Evolutionary conservation across 2,797 vertebrate species (phyloP).

Genomic region (Intellagama lesueurii): DNA sequence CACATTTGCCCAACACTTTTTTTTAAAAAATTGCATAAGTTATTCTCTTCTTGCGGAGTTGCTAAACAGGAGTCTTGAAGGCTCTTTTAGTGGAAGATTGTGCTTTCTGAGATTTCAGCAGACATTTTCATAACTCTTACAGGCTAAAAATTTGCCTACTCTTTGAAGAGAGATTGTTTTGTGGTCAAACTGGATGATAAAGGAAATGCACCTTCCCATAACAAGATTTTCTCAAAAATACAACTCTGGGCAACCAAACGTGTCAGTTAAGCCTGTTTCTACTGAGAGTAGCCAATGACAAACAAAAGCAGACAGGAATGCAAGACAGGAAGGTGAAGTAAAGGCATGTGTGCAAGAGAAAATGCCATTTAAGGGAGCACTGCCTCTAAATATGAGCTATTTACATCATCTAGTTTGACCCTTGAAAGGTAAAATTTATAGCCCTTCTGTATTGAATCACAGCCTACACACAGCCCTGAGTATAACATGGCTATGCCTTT

Average conservation of each 20-base stretch:
- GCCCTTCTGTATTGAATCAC: not conserved
- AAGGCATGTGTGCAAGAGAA: too few relatives aligned
- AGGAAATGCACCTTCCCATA: too few relatives aligned
- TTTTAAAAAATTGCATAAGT: not conserved
- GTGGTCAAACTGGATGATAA: too few relatives aligned
- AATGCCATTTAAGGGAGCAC: too few relatives aligned
- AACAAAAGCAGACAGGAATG: too few relatives aligned
- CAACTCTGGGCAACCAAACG: too few relatives aligned
- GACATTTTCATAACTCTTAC: not conserved
- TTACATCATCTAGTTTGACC: too few relatives aligned
- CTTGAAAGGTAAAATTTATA: not conserved
- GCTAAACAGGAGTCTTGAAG: not conserved
- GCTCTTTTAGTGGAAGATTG: not conserved
- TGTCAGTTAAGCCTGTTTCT: too few relatives aligned
- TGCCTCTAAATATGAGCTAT: too few relatives aligned
- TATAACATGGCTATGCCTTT: not conserved
- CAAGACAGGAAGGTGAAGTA: too few relatives aligned
- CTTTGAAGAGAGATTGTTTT: not conserved
- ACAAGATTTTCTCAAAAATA: too few relatives aligned
- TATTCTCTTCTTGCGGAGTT: not conserved
- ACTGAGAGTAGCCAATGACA: too few relatives aligned
- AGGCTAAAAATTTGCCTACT: not conserved
- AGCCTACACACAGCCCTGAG: not conserved
- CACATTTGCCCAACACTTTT: not conserved
- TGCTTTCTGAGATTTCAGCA: not conserved